A percentile compares a stretch with the other conserved stretches of the same genome.
phyloP scores from a whole-genome alignment of 1,140 invertebrate species.

The Leptinotarsa texana region DNA sequence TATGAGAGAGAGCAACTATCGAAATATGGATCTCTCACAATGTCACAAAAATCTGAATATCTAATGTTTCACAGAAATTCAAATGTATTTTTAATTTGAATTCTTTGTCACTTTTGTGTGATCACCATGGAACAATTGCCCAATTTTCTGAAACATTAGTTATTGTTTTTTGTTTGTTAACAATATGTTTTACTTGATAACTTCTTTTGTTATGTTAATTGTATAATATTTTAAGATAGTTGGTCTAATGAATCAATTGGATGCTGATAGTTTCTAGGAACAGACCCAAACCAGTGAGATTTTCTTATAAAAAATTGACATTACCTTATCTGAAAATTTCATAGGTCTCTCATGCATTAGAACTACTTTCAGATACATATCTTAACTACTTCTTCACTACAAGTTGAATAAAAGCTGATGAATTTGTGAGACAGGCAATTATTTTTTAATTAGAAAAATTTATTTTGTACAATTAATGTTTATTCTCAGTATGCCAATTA shows the following conservation, averaged over 20 bases:
- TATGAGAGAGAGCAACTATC: too few species aligned
- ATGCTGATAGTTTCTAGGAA: not conserved
- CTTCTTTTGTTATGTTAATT: not conserved
- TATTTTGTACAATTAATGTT: too few species aligned
- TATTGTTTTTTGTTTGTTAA: not conserved
- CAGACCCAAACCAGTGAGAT: not conserved
- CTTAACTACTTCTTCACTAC: too few species aligned
- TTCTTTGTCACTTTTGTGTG: too few species aligned
- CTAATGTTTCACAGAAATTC: too few species aligned
- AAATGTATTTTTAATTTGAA: too few species aligned
- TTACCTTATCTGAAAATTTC: not conserved
- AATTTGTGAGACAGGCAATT: constrained; percentile 23
- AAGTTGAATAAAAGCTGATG: not conserved
- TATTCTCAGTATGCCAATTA: too few species aligned
- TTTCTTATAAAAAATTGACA: not conserved
- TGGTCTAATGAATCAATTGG: not conserved
- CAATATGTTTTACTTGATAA: not conserved
- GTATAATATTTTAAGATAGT: not conserved
- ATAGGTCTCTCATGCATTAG: not conserved
- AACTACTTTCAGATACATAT: too few species aligned
- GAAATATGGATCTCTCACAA: too few species aligned
- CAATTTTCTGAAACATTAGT: not conserved
- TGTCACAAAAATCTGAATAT: too few species aligned
- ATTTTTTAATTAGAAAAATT: too few species aligned
- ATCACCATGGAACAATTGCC: too few species aligned